A percentile compares a stretch with the other conserved stretches of the same genome.
These are phyloP conservation scores for Tetramorium simillimum DNA, from an alignment of 1,140 invertebrate species.

Conservation along the genomic window DNA sequence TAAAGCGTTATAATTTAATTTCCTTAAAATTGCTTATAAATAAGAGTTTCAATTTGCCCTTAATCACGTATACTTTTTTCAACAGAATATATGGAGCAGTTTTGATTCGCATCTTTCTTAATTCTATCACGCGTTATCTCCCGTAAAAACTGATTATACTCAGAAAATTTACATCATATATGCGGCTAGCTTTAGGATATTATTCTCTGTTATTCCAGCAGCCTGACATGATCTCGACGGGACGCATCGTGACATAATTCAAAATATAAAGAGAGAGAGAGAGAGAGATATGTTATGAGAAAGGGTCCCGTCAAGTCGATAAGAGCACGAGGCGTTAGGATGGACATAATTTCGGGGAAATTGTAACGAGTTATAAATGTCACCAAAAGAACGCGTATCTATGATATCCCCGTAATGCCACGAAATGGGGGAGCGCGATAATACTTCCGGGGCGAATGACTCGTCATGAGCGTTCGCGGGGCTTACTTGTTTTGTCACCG, in stretches of 20 bases:
- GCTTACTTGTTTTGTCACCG: slow-evolving; percentile 15
- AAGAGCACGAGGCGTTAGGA: neutral
- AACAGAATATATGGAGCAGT: neutral
- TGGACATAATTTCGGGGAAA: slow-evolving; percentile 36
- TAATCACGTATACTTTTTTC: neutral
- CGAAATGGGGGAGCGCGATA: neutral
- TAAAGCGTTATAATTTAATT: neutral
- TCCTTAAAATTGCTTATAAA: neutral
- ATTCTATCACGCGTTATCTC: neutral
- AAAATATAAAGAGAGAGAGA: neutral
- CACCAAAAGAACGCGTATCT: neutral
- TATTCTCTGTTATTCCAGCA: neutral
- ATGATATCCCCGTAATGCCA: slow-evolving; percentile 23
- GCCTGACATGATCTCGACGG: neutral
- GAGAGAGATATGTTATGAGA: neutral
- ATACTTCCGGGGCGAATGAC: slow-evolving; percentile 18
- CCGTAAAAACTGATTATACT: neutral
- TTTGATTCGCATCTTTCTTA: neutral
- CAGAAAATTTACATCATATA: slow-evolving; percentile 14
- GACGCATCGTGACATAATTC: neutral
- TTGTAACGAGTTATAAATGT: slow-evolving; percentile 58
- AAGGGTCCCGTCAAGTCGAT: neutral
- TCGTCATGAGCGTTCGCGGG: slow-evolving; percentile 1
- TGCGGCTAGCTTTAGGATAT: neutral
- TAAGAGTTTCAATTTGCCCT: neutral